Evolutionary conservation across 2,113 vertebrate species (phyloP).

Genomic region (Ardeotis arabs): DNA sequence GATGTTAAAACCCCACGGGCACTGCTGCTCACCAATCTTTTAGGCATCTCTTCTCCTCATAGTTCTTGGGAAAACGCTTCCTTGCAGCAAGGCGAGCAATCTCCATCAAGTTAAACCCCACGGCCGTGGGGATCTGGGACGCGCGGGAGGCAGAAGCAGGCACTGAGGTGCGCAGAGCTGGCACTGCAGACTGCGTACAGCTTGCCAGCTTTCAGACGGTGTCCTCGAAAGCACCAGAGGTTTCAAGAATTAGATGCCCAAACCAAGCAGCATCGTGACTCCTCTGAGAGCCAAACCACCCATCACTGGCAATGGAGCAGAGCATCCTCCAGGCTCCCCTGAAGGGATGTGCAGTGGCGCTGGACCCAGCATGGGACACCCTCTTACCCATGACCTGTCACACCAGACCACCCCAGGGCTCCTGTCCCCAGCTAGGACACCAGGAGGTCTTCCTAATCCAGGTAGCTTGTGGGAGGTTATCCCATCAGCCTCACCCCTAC

Average conservation of each 20-base stretch:
- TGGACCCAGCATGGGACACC: background rate
- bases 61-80: background rate
- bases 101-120: background rate
- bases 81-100: background rate
- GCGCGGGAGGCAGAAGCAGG: background rate
- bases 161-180: background rate
- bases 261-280: background rate
- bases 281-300: rapidly evolving
- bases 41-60: background rate
- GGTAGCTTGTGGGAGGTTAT: rapidly evolving
- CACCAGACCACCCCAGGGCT: background rate
- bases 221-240: background rate
- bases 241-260: background rate
- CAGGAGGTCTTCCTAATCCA: background rate
- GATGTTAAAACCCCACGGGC: background rate
- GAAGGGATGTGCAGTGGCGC: rapidly evolving
- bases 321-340: background rate
- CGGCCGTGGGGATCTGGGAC: background rate
- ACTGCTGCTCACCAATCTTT: background rate
- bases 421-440: background rate
- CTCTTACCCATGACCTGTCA: background rate
- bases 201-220: background rate
- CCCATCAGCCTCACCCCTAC: background rate
- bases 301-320: rapidly evolving
- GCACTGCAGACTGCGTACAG: background rate